phyloP scores from a whole-genome alignment of 2,113 vertebrate species.

The Albula goreensis region DNA sequence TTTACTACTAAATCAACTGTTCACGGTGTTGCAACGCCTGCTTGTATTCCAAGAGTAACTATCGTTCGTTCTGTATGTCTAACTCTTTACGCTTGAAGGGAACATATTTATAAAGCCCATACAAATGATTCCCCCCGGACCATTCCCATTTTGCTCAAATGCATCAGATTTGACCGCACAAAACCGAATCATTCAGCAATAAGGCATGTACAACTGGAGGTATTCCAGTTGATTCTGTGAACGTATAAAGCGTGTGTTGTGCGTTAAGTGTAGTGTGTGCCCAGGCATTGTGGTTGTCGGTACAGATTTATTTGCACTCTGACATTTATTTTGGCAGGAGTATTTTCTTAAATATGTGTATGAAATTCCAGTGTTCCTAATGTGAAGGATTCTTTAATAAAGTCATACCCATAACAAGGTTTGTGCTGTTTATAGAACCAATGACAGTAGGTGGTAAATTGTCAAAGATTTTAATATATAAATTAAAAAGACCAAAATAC shows the following conservation, averaged over 20 bases:
- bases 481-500: conserved; percentile 65
- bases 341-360: background rate
- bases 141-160: background rate
- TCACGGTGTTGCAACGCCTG: background rate
- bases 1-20: background rate
- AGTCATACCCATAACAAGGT: background rate
- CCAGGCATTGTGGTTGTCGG: background rate
- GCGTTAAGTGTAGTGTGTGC: background rate
- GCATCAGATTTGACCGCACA: background rate
- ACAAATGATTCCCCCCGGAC: background rate
- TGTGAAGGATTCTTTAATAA: background rate
- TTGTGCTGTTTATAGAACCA: background rate
- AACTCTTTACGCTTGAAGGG: background rate
- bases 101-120: background rate
- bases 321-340: background rate
- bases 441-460: conserved; percentile 33
- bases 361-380: background rate
- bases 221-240: background rate
- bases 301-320: background rate
- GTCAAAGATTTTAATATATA: conserved; percentile 67
- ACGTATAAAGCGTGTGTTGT: background rate
- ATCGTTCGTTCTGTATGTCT: background rate
- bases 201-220: background rate
- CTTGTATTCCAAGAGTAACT: background rate
- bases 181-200: background rate